Evolutionary conservation across 2,113 vertebrate species (phyloP), one percentile per base, ranked within the genome.

Genomic region (Atrichornis clamosus): DNA sequence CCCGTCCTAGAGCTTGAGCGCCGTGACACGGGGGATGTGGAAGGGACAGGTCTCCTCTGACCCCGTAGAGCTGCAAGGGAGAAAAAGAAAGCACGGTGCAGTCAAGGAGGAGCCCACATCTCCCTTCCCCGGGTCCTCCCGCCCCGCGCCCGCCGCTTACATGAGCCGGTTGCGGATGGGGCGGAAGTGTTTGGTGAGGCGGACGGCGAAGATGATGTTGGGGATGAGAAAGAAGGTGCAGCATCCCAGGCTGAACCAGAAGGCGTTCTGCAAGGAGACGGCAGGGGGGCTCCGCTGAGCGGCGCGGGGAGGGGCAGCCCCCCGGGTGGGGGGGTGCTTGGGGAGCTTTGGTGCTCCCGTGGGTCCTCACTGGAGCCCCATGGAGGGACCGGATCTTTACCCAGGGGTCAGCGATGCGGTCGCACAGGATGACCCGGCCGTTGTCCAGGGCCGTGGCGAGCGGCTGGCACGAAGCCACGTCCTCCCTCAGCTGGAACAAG

Each of bases 181-280:
- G 10, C 98, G 98, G 96, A 99, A 99, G 95, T 98, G 98, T 92
- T 99, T 99, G 93, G 98, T 98, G 87, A 99, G 98, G 96, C 99
- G 99, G 95, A 99, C 21, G 4, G 99, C 99, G 4, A 99, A 97
- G 95, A 99, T 95, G 90, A 99, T 98, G 64, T 97, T 99, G 91
- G 99, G 99, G 69, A 99, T 98, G 69, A 99, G 98, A 56, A 99
- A 97, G 89, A 99, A 96, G 53, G 98, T 97, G 93, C 99, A 99
- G 97, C 98, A 98, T 0, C 98, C 99, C 96, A 99, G 97, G 95
- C 99, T 99, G 87, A 99, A 99, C 99, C 99, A 99, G 98, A 99
- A 99, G 20, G 99, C 98, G 0, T 99, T 99, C 99, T 99, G 97
- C 79, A 87, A 81, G 62, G 33, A 85, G n/a, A 87, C 7, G 53